Evolutionary conservation across 2,113 vertebrate genomes (phyloP), one percentile per base, ranked within the genome.

Genomic region (Hipposideros armiger): DNA sequence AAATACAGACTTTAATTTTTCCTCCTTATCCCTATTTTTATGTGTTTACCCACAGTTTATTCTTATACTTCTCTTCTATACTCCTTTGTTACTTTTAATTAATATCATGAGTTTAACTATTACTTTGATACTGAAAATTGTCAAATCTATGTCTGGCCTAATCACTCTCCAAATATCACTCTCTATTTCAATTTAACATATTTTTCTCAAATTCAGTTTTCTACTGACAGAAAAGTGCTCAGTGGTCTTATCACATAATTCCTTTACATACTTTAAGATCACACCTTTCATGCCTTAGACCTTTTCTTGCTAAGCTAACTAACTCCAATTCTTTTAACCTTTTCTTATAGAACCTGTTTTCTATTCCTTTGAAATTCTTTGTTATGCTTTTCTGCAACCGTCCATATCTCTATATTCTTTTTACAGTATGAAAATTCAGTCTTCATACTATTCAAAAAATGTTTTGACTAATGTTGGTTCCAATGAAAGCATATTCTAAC

Each of bases 281-380:
- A 54, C 30, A 93, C 15, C 36, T 90, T 97, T 91, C 40, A 85
- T 94, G 40, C 19, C 30, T 77, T 92, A 52, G 26, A 42, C 13
- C 52, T 77, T 69, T 78, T 66, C 88, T 85, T 94, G 50, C 15
- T 88, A 85, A 70, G 30, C 30, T 92, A 72, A 94, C n/a, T 92
- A 95, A 81, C 32, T 95, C 40, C 52, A 90, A 66, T 95, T 11
- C 45, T 36, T 96, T 96, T 81, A 90, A 90, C 16, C 66, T 92
- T 96, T 92, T 60, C 52, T 72, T 84, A 26, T 54, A 90, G 0
- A 74, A n/a, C 26, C 54, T 90, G 54, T 87, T 92, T 90, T 87
- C 26, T n/a, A 95, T 81, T 87, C 40, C 66, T 96, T 85, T 87
- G 16, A 90, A 87, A 87, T 92, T 83, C 5, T 45, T 96, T 77